Base-by-base conservation (phyloP, 2,888 invertebrate species). In the Rhodophaea formosa region DNA sequence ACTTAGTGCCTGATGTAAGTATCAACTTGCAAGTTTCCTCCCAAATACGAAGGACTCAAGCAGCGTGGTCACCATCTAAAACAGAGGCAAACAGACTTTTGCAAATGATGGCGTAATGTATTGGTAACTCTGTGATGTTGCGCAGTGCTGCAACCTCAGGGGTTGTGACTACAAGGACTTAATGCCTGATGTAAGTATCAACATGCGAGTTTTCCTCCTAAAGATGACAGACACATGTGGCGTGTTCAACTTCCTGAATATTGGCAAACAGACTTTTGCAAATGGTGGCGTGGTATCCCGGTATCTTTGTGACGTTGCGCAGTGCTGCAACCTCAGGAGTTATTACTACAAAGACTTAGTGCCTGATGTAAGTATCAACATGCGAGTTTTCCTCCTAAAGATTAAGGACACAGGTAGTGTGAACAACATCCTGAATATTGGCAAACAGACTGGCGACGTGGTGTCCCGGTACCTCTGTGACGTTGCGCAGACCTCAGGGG, bases 301-400 rank as follows among this genome's bases (percentile, higher is more conserved):
- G 59, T 84, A 92, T 72, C 89, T 95, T 70, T 91, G 94, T 80
- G 80, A 95, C 80, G 74, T 96, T 64, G 92, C 93, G 6, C 95
- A 96, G 75, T 93, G 94, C 54, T 92, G 92, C 72, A 92, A 93
- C 55, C 91, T 94, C 59, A 92, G 93, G 70, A 93, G 92, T 59
- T 96, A 94, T 73, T 87, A 93, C 54, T 96, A 95, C 80, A 94
- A 94, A 51, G 94, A 94, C 73, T 91, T 96, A 58, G 93, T 93
- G 45, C 88, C 90, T 43, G 82, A 79, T 62, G 90, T 90, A 39
- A 82, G 84, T 80, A 54, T 53, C 23, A 23, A 23, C 3, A n/a
- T n/a, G n/a, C n/a, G n/a, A n/a, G n/a, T n/a, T n/a, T n/a, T n/a
- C n/a, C n/a, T n/a, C n/a, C n/a, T n/a, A n/a, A n/a, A n/a, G n/a